These are phyloP conservation scores for Clupea harengus DNA, from an alignment of 2,113 vertebrate genomes.

Conservation along the genomic window DNA sequence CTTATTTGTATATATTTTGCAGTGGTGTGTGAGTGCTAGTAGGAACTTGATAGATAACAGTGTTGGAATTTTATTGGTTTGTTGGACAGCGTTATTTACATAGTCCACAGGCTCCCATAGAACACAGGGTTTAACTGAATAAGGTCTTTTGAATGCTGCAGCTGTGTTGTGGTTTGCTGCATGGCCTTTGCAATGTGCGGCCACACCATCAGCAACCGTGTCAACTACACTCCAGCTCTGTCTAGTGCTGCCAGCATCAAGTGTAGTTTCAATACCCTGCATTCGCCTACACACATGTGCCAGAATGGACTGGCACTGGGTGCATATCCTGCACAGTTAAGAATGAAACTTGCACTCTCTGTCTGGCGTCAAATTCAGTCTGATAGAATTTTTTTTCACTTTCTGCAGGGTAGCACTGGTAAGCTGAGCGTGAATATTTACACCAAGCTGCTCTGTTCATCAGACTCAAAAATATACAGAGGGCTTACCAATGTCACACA, in stretches of 20 bases:
- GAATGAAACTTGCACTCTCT: not conserved
- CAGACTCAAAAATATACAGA: conserved; percentile 7
- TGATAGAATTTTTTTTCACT: not conserved
- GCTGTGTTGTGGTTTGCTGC: conserved; percentile 17
- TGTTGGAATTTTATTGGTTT: conserved; percentile 11
- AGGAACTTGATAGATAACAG: not conserved
- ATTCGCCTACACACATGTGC: not conserved
- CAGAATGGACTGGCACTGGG: not conserved
- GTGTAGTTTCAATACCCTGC: conserved; percentile 8
- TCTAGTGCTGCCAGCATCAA: conserved; percentile 14
- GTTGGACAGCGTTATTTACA: conserved; percentile 4
- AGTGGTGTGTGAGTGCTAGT: not conserved
- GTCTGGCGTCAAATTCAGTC: not conserved
- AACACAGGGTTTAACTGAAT: not conserved
- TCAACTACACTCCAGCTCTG: conserved; percentile 7
- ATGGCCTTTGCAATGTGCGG: conserved; percentile 14
- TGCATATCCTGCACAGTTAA: not conserved
- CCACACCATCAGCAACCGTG: conserved; percentile 2
- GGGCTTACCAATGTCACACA: not conserved
- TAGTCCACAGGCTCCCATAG: not conserved
- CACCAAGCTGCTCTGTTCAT: not conserved
- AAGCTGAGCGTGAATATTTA: not conserved
- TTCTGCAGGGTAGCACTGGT: not conserved
- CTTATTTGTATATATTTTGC: not conserved
- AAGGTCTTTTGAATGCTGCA: conserved; percentile 19